phyloP scores from a whole-genome alignment of 2,113 vertebrate genomes.

The Verasper variegatus region DNA sequence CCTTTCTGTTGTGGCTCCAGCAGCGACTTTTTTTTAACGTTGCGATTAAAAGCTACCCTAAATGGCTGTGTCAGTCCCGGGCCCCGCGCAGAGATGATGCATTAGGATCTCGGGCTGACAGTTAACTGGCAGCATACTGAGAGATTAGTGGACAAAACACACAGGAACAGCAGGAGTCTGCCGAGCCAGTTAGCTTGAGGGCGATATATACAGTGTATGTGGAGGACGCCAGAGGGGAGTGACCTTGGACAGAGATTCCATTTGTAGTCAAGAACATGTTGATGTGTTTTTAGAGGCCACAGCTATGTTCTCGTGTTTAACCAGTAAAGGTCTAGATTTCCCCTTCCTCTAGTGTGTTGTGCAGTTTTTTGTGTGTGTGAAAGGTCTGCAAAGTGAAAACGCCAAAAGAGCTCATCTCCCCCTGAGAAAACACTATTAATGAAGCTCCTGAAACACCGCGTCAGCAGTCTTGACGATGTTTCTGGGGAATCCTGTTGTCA shows the following conservation, averaged over 20 bases:
- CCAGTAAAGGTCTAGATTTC: no score
- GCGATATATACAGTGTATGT: neutral
- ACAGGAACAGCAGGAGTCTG: constrained; percentile 23
- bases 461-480: no score
- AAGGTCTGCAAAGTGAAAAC: no score
- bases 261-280: neutral
- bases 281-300: neutral
- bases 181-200: constrained; percentile 10
- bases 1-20: constrained; percentile 34
- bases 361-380: no score
- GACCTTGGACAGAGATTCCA: constrained; percentile 39
- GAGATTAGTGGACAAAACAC: constrained; percentile 71
- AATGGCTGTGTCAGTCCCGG: constrained; percentile 54
- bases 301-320: neutral
- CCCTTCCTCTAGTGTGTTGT: no score
- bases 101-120: constrained; percentile 68
- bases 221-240: constrained; percentile 25
- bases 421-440: no score
- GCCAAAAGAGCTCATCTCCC: no score
- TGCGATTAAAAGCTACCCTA: constrained; percentile 67
- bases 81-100: constrained; percentile 61
- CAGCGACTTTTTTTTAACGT: constrained; percentile 60
- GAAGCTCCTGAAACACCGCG: no score
- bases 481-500: no score
- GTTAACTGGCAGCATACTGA: constrained; percentile 54